Conservation (phyloP, 2,113 vertebrate species). For the Ramphastos sulfuratus region DNA sequence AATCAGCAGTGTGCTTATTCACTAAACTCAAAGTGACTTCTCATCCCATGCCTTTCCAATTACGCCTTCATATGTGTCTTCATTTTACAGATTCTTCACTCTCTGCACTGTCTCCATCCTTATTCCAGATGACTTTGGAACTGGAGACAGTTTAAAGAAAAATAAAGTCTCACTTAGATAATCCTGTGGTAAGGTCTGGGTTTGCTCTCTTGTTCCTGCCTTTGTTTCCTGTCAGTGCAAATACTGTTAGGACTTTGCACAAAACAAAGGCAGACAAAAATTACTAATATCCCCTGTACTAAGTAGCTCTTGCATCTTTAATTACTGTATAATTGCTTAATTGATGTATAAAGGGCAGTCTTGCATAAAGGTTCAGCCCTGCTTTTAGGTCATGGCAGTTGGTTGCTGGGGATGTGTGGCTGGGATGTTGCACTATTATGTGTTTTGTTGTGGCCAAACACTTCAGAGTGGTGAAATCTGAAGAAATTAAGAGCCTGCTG, state of each 20-base stretch:
- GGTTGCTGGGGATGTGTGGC: neutral
- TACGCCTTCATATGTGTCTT: neutral
- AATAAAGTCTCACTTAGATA: neutral
- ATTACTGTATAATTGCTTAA: constrained; percentile 22
- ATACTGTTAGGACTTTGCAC: neutral
- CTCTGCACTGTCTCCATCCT: neutral
- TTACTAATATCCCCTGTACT: neutral
- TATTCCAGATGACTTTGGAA: neutral
- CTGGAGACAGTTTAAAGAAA: neutral
- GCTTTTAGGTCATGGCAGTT: neutral
- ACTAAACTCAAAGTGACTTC: neutral
- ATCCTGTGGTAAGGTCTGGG: neutral
- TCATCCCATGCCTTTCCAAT: neutral
- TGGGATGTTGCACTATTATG: neutral
- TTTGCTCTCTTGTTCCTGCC: neutral
- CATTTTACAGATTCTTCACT: neutral
- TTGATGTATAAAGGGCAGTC: neutral
- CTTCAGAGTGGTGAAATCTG: neutral
- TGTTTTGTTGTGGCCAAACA: neutral
- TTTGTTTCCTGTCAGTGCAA: neutral
- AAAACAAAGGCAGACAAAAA: neutral
- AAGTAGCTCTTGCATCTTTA: neutral
- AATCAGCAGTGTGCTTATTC: neutral
- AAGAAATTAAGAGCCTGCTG: neutral
- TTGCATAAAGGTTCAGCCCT: neutral